Base-by-base conservation (phyloP, 1,140 invertebrate genomes). In the Caenorhabditis tropicalis region DNA sequence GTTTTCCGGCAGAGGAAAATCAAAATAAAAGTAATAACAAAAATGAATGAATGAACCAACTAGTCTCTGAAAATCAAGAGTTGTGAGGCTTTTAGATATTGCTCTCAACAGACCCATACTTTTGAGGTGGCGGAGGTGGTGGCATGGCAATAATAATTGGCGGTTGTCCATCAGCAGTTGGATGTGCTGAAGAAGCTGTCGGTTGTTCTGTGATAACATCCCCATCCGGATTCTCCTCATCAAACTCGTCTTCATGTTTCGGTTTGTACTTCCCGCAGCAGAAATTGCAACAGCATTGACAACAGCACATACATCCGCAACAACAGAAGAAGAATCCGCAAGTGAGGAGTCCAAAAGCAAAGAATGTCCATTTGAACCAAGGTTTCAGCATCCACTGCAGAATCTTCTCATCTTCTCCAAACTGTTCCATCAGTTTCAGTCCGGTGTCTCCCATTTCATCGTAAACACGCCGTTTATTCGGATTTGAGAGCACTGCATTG, bases 391-490 rank as follows among this genome's bases (percentile, higher is more conserved):
- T 51, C 79, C 48, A 92, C 84, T 24, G 92, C 89, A 60, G 92
- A 36, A 91, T 91, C 84, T 91, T 91, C 58, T 92, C 91, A 58
- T 93, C 92, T 82, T 93, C 92, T 27, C 92, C 92, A 86, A 93
- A 91, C 88, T 93, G 92, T 82, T 93, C 92, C 56, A 92, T 91
- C 56, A 92, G 87, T 83, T 92, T 93, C 15, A 93, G 88, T 36
- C 92, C 92, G 79, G 93, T 88, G 7, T 93, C 93, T 10, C 92
- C 92, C 88, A 93, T 93, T 16, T 90, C 86, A 83, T 93, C 92
- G 87, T 93, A 93, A 31, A 85, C 70, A 36, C 53, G 53, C 58
- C 92, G 86, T 83, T 92, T 92, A 24, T 92, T 91, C 21, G 89
- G 88, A 89, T 93, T 92, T 9, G 88, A 92, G 15, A 93, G 89